These are phyloP conservation scores for Zaprionus ghesquierei DNA, from an alignment of 1,140 invertebrate genomes.

Conservation along the genomic window DNA sequence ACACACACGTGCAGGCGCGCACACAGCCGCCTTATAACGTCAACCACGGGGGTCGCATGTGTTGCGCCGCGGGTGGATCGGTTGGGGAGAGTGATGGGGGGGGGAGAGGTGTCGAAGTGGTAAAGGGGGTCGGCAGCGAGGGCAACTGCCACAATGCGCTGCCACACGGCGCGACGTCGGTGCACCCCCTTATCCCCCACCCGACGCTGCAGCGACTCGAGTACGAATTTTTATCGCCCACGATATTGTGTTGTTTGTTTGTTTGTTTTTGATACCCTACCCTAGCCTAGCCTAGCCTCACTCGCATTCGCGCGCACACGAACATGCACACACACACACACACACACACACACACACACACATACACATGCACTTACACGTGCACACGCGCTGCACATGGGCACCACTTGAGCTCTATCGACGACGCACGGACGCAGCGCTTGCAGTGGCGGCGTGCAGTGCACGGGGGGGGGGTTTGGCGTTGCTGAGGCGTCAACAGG, in stretches of 20 bases:
- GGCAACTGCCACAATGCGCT: not conserved
- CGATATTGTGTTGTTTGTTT: constrained; percentile 58
- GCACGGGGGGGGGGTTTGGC: not conserved
- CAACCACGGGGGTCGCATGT: constrained; percentile 30
- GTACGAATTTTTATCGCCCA: constrained; percentile 75
- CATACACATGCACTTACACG: constrained; percentile 12
- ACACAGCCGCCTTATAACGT: constrained; percentile 60
- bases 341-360: constrained; percentile 24
- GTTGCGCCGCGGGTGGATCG: too few relatives aligned
- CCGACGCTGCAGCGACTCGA: constrained; percentile 28
- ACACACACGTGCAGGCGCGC: constrained; percentile 40
- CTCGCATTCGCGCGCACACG: constrained; percentile 25
- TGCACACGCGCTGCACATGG: constrained; percentile 19
- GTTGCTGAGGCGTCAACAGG: not conserved
- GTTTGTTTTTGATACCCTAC: constrained; percentile 70
- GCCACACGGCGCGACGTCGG: too few relatives aligned
- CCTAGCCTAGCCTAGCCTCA: constrained; percentile 33
- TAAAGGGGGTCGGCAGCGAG: constrained; percentile 4
- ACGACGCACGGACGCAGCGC: not conserved
- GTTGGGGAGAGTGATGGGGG: too few relatives aligned
- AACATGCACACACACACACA: constrained; percentile 14
- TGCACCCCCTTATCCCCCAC: not conserved
- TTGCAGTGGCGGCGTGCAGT: not conserved
- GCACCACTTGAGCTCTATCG: constrained; percentile 45
- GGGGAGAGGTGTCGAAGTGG: too few relatives aligned